phyloP scores from a whole-genome alignment of 2,797 vertebrate genomes.

The Fringilla coelebs region DNA sequence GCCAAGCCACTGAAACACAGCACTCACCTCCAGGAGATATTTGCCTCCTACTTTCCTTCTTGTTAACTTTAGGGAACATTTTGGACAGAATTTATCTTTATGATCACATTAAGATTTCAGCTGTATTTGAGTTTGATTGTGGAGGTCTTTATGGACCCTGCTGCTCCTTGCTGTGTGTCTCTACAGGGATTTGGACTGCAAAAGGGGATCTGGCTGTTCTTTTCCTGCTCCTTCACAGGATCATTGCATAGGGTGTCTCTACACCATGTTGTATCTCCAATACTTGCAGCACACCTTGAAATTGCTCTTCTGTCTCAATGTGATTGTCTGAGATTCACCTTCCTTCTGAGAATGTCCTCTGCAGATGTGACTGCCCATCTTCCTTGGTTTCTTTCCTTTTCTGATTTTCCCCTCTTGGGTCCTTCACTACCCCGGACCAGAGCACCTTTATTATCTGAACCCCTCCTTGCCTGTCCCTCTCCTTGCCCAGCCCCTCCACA shows the following conservation, averaged over 20 bases:
- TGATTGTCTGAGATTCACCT: fast-evolving
- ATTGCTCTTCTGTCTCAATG: background rate
- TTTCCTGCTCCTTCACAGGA: background rate
- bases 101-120: background rate
- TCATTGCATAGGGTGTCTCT: background rate
- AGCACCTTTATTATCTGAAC: background rate
- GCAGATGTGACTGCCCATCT: background rate
- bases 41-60: background rate
- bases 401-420: background rate
- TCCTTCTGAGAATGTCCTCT: background rate
- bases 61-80: background rate
- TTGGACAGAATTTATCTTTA: background rate
- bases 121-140: background rate
- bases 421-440: background rate
- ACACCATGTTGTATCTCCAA: background rate
- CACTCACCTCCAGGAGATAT: background rate
- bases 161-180: background rate
- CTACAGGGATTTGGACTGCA: background rate
- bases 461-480: background rate
- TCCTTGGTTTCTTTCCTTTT: background rate
- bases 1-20: background rate
- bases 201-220: background rate
- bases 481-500: background rate
- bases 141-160: background rate
- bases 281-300: background rate